Evolutionary conservation across 2,888 invertebrate species (phyloP), one percentile per base, ranked within the genome.

Genomic region (Xestia sexstrigata): DNA sequence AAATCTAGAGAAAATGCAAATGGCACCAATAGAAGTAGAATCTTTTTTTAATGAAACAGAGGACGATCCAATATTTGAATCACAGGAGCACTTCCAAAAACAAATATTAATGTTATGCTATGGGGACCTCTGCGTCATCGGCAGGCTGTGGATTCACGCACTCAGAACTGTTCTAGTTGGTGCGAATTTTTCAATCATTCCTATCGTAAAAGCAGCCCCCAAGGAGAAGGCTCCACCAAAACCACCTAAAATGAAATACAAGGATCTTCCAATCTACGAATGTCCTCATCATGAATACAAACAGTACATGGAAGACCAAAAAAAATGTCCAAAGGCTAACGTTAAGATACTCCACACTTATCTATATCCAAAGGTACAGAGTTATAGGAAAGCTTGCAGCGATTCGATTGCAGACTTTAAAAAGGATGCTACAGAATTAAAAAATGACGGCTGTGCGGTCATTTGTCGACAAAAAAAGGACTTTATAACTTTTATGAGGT

Each of bases 241-340:
- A 72, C 95, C 95, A 1, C 93, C 95, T 0, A 89, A 89, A 5
- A 95, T 95, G 95, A 94, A 90, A 76, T 94, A 92, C 71, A 91
- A 89, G 74, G 95, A 96, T 5, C 81, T 96, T 0, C 93, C 95
- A 0, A 30, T 95, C 0, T 95, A 95, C 86, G 76, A 89, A 68
- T 87, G 90, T 3, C 95, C 94, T 0, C 94, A 95, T 73, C 85
- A 87, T 17, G 92, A 93, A 1, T 95, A 95, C 79, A 94, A 95
- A 76, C 91, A 94, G 0, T 91, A 91, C 8, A 0, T 89, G 0
- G 91, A 84, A 67, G 88, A 90, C 1, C 81, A 89, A 67, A 70
- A 86, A 0, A 92, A 88, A 78, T 94, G 94, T 55, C 91, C 93
- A 0, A 90, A 90, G 0, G 70, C 83, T 0, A 88, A 94, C 2